A percentile compares a stretch with the other conserved stretches of the same genome.
These are phyloP conservation scores for Sceloporus tristichus DNA, from an alignment of 2,113 vertebrate genomes.

Conservation along the genomic window DNA sequence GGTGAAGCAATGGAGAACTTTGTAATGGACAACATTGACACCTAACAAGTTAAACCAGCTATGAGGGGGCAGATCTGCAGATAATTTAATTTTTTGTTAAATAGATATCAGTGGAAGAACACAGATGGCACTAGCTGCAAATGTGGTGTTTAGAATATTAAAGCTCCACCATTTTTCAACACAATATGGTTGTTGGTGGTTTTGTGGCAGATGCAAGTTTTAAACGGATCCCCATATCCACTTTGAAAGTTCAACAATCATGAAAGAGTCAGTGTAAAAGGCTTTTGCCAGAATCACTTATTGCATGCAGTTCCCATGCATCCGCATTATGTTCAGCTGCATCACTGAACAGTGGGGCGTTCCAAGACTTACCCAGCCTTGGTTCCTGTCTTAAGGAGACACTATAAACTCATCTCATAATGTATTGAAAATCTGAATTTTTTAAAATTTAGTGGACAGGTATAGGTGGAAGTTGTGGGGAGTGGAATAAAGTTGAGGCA, in stretches of 20 bases:
- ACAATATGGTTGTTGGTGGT: too few species aligned
- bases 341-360: too few species aligned
- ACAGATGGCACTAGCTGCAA: neutral
- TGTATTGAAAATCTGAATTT: too few species aligned
- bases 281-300: neutral
- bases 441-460: too few species aligned
- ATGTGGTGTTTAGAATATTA: constrained; percentile 9
- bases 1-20: neutral
- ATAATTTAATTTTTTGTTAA: neutral
- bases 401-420: too few species aligned
- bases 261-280: neutral
- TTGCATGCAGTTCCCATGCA: neutral
- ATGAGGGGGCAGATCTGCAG: neutral
- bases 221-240: neutral
- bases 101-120: neutral
- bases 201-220: neutral
- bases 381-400: too few species aligned
- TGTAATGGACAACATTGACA: neutral
- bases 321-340: too few species aligned
- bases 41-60: neutral
- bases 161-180: neutral
- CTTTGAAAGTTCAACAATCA: neutral
- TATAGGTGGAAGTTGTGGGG: too few species aligned
- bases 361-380: too few species aligned
- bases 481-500: too few species aligned